Evolutionary conservation across 2,888 invertebrate species (phyloP), one percentile per base, ranked within the genome.

Genomic region (Timema cristinae): DNA sequence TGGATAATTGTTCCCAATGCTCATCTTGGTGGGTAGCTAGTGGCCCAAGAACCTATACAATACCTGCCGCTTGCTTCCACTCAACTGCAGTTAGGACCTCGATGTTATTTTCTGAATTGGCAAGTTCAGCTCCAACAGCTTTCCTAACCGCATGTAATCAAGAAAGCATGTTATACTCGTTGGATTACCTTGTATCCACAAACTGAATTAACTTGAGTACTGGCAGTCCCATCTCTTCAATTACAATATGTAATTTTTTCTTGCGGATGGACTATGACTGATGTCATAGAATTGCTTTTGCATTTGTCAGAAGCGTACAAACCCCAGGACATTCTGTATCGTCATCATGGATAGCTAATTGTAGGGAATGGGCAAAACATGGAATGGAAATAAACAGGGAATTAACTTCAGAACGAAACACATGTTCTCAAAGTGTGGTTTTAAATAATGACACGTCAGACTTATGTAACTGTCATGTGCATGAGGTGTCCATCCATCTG

Each of bases 381-480:
- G 32, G 63, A 48, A 10, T 2, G 32, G 63, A 63, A 47, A 32
- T 63, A 9, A 63, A 63, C 48, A 63, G 6, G 10, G 16, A 63
- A 11, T 48, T 48, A 63, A 48, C 63, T 13, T 16, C 63, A 48
- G 63, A 32, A n/a, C 59, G n/a, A 13, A 59, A 59, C 8, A 32
- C 63, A 32, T 48, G 10, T n/a, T 8, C 63, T 63, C 63, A 47
- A 47, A 63, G 13, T 63, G 6, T 16, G 63, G 63, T 8, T 48
- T 63, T 10, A 63, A 48, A 13, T 63, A 63, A 63, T 63, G 63
- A 9, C 47, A 63, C 48, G 63, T 63, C 32, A 63, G 47, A n/a
- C 63, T 63, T 47, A 63, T 63, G 48, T 63, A 63, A 48, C 63
- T 13, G 48, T 63, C 47, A 32, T 63, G 63, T 63, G 63, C 32